A percentile compares a stretch with the other conserved stretches of the same genome.
Conservation (phyloP, 2,113 vertebrate species). For the Formicarius rufipectus region DNA sequence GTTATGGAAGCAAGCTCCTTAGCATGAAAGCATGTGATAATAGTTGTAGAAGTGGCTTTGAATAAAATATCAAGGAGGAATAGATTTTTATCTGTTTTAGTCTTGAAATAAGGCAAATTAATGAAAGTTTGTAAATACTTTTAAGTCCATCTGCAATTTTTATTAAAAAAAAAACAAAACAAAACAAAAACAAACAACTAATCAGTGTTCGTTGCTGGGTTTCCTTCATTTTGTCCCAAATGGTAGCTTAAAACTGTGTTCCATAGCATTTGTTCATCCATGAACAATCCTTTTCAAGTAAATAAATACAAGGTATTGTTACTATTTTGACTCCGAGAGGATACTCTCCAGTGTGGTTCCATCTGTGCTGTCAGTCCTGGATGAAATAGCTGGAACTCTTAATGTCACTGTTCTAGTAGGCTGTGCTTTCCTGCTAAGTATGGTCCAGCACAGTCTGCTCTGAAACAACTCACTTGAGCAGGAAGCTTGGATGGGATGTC, state of each 20-base stretch:
- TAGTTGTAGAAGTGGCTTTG: not conserved
- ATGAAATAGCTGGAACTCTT: not conserved
- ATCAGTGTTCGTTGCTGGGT: not conserved
- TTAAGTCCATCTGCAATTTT: not conserved
- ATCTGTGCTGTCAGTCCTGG: not conserved
- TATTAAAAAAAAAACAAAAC: not conserved
- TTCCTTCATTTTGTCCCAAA: not conserved
- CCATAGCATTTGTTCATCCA: not conserved
- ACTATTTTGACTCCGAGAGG: not conserved
- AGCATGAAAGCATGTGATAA: not conserved
- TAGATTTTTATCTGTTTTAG: not conserved
- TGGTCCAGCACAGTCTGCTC: not conserved
- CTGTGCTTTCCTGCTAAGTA: not conserved
- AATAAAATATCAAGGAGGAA: not conserved
- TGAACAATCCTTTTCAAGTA: not conserved
- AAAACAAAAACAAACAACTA: not conserved
- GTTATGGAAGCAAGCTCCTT: not conserved
- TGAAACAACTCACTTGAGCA: not conserved
- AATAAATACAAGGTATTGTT: not conserved
- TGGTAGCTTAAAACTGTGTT: not conserved
- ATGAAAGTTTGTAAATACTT: not conserved
- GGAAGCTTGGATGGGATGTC: not conserved
- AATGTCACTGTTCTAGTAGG: fast-evolving
- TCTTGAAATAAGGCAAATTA: not conserved
- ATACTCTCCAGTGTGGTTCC: not conserved